These are phyloP conservation scores for Schrankia costaestrigalis DNA, from an alignment of 2,888 invertebrate species.

Conservation along the genomic window DNA sequence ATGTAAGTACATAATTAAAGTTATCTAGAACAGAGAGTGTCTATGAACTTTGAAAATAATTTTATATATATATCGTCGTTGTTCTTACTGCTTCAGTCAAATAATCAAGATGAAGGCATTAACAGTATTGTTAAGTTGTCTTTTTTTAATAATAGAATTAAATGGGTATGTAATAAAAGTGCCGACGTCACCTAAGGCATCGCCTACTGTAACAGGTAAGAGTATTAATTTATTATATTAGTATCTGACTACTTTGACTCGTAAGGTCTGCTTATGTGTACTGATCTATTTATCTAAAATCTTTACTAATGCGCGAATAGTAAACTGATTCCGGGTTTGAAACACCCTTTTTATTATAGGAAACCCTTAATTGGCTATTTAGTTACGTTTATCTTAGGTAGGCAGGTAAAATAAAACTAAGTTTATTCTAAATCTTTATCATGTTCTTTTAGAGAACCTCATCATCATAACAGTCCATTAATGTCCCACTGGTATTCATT, in stretches of 20 bases:
- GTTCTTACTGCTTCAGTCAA: conserved; percentile 29
- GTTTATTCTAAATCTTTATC: too few relatives aligned
- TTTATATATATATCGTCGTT: conserved; percentile 39
- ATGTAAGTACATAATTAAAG: conserved; percentile 33
- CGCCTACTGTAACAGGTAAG: conserved; percentile 22
- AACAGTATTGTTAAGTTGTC: conserved; percentile 39
- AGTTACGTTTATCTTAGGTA: too few relatives aligned
- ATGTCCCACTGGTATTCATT: too few relatives aligned
- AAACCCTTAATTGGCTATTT: too few relatives aligned
- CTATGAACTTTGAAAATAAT: conserved; percentile 42
- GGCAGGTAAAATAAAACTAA: too few relatives aligned
- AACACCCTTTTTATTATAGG: too few relatives aligned
- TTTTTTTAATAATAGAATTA: conserved; percentile 26
- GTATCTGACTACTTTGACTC: not conserved
- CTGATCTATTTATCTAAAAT: too few relatives aligned
- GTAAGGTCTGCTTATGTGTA: not conserved
- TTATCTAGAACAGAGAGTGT: conserved; percentile 42
- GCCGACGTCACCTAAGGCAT: conserved; percentile 37
- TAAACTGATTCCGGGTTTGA: too few relatives aligned
- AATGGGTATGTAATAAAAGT: conserved; percentile 61
- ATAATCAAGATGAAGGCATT: conserved; percentile 54
- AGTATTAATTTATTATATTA: conserved; percentile 5
- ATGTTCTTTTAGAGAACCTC: too few relatives aligned
- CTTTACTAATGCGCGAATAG: too few relatives aligned
- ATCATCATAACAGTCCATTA: too few relatives aligned